Evolutionary conservation across 2,888 invertebrate genomes (phyloP).

Genomic region (Hemicrepidius hirtus): DNA sequence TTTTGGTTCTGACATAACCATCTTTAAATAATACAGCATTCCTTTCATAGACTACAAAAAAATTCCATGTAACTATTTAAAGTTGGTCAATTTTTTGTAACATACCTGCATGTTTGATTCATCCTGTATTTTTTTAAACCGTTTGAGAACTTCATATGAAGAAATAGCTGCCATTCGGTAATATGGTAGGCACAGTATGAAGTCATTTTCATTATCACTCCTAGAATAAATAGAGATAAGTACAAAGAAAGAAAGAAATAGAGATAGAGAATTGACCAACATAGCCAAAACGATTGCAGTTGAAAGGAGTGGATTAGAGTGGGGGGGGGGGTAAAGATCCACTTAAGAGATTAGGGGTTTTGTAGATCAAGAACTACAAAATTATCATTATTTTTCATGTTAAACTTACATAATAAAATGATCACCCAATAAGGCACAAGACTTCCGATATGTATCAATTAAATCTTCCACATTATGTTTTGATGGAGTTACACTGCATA

Average conservation of each 20-base stretch:
- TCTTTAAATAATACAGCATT: conserved; percentile 68
- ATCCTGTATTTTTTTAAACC: conserved; percentile 69
- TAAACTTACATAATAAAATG: conserved; percentile 73
- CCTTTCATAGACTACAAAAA: conserved; percentile 67
- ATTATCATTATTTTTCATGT: not conserved
- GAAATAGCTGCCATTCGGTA: conserved; percentile 75
- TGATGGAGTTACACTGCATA: conserved; percentile 61
- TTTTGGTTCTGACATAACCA: conserved; percentile 69
- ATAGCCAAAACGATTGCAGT: no score
- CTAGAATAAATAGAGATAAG: conserved; percentile 50
- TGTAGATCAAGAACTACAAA: no score
- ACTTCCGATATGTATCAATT: conserved; percentile 71
- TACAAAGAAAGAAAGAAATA: no score
- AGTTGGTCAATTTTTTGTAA: conserved; percentile 21
- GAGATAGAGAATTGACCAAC: no score
- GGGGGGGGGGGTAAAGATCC: no score
- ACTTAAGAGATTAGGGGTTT: no score
- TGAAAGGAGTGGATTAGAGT: no score
- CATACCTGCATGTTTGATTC: conserved; percentile 67
- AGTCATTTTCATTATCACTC: conserved; percentile 65
- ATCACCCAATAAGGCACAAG: conserved; percentile 76
- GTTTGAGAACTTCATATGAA: conserved; percentile 72
- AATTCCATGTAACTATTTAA: not conserved
- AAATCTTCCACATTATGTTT: conserved; percentile 69
- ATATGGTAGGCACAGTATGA: conserved; percentile 72